These are phyloP conservation scores for Arrhopalites spinosus DNA, from an alignment of 2,888 invertebrate species.

Conservation along the genomic window DNA sequence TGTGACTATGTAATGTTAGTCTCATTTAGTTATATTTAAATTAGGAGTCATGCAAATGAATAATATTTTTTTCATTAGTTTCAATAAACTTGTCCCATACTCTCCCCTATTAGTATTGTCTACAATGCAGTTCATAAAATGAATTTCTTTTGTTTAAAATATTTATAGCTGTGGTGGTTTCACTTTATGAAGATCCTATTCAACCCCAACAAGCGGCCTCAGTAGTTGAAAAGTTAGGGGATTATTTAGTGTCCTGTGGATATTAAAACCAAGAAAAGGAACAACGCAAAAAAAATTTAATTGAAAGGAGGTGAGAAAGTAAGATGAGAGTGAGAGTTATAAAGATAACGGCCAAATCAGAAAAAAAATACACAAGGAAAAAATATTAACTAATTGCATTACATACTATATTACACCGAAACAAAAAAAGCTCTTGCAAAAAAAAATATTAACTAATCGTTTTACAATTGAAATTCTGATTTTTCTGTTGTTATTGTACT, in stretches of 20 bases:
- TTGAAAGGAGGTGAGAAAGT: background rate
- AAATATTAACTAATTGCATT: background rate
- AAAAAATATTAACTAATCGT: slow-evolving; percentile 6
- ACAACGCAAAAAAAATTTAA: slow-evolving; percentile 6
- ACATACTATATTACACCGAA: background rate
- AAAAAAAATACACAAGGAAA: slow-evolving; percentile 16
- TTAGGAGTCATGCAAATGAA: too few relatives aligned
- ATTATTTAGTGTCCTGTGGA: slow-evolving; percentile 95
- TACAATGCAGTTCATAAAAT: background rate
- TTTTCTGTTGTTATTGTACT: slow-evolving; percentile 1
- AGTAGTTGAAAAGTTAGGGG: slow-evolving; percentile 95
- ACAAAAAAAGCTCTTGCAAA: slow-evolving; percentile 8
- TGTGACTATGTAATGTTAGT: too few relatives aligned
- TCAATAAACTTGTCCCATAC: too few relatives aligned
- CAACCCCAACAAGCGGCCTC: slow-evolving; percentile 96
- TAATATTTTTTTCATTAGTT: too few relatives aligned
- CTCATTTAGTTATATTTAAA: too few relatives aligned
- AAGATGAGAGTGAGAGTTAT: slow-evolving; percentile 17
- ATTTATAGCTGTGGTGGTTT: slow-evolving; percentile 85
- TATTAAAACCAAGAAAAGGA: slow-evolving; percentile 68
- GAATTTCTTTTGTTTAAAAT: background rate
- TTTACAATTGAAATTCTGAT: slow-evolving; percentile 11
- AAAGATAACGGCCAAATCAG: slow-evolving; percentile 26
- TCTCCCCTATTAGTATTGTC: too few relatives aligned
- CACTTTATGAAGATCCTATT: slow-evolving; percentile 93